phyloP scores from a whole-genome alignment of 2,888 invertebrate genomes.

The Dryobota labecula region DNA sequence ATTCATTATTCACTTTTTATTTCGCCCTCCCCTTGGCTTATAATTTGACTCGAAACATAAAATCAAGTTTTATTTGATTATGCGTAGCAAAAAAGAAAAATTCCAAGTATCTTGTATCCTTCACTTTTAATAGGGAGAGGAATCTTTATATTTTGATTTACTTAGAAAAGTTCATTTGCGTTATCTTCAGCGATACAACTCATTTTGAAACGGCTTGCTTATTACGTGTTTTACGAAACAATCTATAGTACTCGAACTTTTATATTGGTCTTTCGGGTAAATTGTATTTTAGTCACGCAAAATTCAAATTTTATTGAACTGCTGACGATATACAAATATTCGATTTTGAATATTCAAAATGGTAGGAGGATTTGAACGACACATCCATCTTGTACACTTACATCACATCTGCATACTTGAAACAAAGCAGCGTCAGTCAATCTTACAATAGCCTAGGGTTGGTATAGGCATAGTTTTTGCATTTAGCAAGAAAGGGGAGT shows the following conservation, averaged over 20 bases:
- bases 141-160: conserved; percentile 79
- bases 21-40: conserved; percentile 88
- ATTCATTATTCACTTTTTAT: conserved; percentile 91
- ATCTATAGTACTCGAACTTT: conserved; percentile 37
- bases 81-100: conserved; percentile 84
- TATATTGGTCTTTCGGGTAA: conserved; percentile 29
- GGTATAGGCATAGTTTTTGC: conserved; percentile 83
- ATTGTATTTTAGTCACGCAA: conserved; percentile 53
- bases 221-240: conserved; percentile 43
- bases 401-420: conserved; percentile 76
- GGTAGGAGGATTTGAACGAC: conserved; percentile 60
- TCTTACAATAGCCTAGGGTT: conserved; percentile 84
- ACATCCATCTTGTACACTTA: conserved; percentile 63
- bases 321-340: conserved; percentile 45
- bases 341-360: conserved; percentile 63
- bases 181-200: conserved; percentile 65
- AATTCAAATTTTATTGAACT: conserved; percentile 53
- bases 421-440: conserved; percentile 85
- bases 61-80: conserved; percentile 91
- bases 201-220: conserved; percentile 45
- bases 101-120: conserved; percentile 83
- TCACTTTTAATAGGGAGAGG: conserved; percentile 83
- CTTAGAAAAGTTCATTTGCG: conserved; percentile 75
- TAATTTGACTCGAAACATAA: conserved; percentile 90
- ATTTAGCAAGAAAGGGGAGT: conserved; percentile 86